A percentile compares a stretch with the other conserved stretches of the same genome.
These are phyloP conservation scores for Myocastor coypus DNA, from an alignment of 2,113 vertebrate species.

Conservation along the genomic window DNA sequence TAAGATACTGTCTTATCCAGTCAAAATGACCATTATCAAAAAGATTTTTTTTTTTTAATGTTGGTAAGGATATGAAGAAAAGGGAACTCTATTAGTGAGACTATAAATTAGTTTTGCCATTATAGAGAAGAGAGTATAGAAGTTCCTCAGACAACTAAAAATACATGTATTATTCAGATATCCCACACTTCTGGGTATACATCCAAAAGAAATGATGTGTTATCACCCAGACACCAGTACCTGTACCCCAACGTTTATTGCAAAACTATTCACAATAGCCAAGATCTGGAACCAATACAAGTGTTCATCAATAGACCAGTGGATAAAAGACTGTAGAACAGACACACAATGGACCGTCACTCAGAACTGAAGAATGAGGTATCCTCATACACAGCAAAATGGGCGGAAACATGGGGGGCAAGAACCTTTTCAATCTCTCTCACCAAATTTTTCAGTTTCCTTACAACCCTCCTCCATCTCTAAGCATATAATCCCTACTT, in stretches of 20 bases:
- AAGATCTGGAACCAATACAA: not conserved
- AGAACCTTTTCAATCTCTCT: not conserved
- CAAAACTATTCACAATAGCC: not conserved
- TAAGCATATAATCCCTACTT: not conserved
- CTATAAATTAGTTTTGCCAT: not conserved
- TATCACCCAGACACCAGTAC: not conserved
- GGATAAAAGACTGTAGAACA: not conserved
- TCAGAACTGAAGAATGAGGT: not conserved
- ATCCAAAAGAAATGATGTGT: not conserved
- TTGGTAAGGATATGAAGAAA: not conserved
- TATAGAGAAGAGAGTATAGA: not conserved
- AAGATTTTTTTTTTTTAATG: not conserved
- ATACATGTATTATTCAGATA: not conserved
- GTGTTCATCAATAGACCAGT: not conserved
- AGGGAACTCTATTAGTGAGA: not conserved
- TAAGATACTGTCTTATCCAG: not conserved
- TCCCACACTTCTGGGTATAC: not conserved
- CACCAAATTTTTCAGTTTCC: not conserved
- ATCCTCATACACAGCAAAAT: not conserved
- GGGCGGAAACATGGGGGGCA: not conserved
- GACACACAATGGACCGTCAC: not conserved
- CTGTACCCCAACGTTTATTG: not conserved
- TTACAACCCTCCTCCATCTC: not conserved
- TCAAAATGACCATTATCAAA: not conserved
- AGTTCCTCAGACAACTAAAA: not conserved